Evolutionary conservation across 2,888 invertebrate genomes (phyloP), one percentile per base, ranked within the genome.

Genomic region (Metacarcinus magister): DNA sequence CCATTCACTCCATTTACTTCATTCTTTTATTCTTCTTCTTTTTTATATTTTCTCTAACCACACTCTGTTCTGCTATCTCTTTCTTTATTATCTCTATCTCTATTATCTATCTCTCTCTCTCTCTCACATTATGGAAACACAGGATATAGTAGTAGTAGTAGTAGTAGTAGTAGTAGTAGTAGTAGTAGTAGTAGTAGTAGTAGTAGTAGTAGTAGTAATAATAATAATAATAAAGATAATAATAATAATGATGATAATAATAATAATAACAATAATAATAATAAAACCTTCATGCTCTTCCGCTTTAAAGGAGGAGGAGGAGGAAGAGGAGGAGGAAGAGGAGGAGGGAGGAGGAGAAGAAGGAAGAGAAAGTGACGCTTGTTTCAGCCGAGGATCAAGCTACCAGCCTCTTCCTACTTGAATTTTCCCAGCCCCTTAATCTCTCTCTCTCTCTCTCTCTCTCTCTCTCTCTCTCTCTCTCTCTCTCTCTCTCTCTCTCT

Each of bases 71-170:
- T 4, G 7, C 1, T 32, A 10, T 32, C 39, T 54, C 67, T 93
- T 48, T 28, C 93, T 93, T 60, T 54, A 8, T 93, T 93, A 54
- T 91, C 91, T 91, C 91, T 91, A 19, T 91, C 91, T 82, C 82
- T 82, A 39, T 94, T 94, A 19, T 94, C 82, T 94, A 16, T 67
- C 82, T 43, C 82, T 60, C 82, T 94, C 43, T 67, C n/a, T 67
- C n/a, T 67, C 67, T 67, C 67, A 7, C 23, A 7, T 23, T 8
- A 43, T 28, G 28, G 48, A n/a, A n/a, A n/a, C n/a, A n/a, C n/a
- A n/a, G n/a, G n/a, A n/a, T n/a, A n/a, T n/a, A n/a, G n/a, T n/a
- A n/a, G n/a, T n/a, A n/a, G n/a, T n/a, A n/a, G n/a, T n/a, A n/a
- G n/a, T n/a, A n/a, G n/a, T n/a, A n/a, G n/a, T n/a, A n/a, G n/a